Evolutionary conservation across 2,888 invertebrate species (phyloP).

Genomic region (Eremobia ochroleuca): DNA sequence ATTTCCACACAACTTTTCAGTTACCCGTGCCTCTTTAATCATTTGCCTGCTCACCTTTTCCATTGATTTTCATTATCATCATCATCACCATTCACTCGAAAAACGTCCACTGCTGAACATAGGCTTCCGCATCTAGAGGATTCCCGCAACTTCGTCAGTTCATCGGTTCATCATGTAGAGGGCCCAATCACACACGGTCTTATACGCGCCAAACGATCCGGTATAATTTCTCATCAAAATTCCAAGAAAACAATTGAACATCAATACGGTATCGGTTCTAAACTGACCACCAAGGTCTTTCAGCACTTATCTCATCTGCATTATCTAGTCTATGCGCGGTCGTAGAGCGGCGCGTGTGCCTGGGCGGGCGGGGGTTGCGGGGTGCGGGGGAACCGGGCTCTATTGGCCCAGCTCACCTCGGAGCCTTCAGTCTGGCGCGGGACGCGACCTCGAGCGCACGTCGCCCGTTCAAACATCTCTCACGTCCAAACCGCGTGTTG

Average conservation of each 20-base stretch:
- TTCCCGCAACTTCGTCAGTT: too few relatives aligned
- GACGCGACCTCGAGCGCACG: conserved; percentile 73
- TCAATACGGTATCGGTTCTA: conserved; percentile 47
- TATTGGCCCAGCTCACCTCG: conserved; percentile 80
- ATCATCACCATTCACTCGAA: not conserved
- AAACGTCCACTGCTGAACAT: not conserved
- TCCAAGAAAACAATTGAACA: conserved; percentile 27
- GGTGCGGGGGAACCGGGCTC: conserved; percentile 68
- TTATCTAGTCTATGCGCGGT: conserved; percentile 77
- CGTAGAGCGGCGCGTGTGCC: conserved; percentile 79
- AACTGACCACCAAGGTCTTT: conserved; percentile 65
- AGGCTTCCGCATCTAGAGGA: not conserved
- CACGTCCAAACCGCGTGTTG: conserved; percentile 78
- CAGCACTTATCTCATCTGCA: conserved; percentile 73
- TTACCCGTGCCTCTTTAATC: not conserved
- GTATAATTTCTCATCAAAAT: not conserved
- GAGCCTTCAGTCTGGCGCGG: conserved; percentile 84
- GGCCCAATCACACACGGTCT: too few relatives aligned
- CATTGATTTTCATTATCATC: not conserved
- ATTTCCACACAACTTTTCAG: not conserved
- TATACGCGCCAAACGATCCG: not conserved
- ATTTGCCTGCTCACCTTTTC: not conserved
- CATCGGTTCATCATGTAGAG: not conserved
- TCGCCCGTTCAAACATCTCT: conserved; percentile 53
- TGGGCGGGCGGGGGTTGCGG: conserved; percentile 76